Conservation (phyloP, 2,888 invertebrate genomes). For the Timandra comae region DNA sequence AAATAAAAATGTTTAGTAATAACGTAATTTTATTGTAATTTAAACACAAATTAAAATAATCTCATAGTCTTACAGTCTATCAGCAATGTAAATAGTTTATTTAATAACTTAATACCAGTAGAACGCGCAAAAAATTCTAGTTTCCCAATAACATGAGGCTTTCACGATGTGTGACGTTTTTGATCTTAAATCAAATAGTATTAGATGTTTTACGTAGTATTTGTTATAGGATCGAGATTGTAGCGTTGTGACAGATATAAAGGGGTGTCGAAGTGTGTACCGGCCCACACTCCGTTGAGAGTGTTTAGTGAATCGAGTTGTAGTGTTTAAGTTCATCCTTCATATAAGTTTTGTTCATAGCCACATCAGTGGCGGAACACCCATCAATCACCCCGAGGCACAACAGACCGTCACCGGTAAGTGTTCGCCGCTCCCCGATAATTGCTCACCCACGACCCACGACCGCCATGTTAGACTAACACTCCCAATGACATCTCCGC, state of each 20-base stretch:
- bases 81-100: too few species aligned
- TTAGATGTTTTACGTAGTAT: conserved; percentile 62
- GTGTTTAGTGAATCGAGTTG: conserved; percentile 48
- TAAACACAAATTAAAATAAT: too few species aligned
- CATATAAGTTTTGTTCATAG: conserved; percentile 59
- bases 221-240: conserved; percentile 55
- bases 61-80: too few species aligned
- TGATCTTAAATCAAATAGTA: conserved; percentile 59
- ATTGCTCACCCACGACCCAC: conserved; percentile 31
- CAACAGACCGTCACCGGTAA: conserved; percentile 51
- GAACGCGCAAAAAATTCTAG: too few species aligned
- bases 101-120: too few species aligned
- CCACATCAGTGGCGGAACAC: conserved; percentile 66
- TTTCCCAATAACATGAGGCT: conserved; percentile 4
- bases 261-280: conserved; percentile 23
- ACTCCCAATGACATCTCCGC: conserved; percentile 15
- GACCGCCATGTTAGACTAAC: conserved; percentile 22
- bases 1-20: too few species aligned
- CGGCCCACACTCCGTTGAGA: conserved; percentile 58
- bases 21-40: too few species aligned
- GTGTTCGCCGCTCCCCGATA: conserved; percentile 31
- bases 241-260: conserved; percentile 52
- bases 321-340: conserved; percentile 58
- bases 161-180: conserved; percentile 27
- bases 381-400: conserved; percentile 41